phyloP scores from a whole-genome alignment of 2,113 vertebrate species.

The Chrysemys picta region DNA sequence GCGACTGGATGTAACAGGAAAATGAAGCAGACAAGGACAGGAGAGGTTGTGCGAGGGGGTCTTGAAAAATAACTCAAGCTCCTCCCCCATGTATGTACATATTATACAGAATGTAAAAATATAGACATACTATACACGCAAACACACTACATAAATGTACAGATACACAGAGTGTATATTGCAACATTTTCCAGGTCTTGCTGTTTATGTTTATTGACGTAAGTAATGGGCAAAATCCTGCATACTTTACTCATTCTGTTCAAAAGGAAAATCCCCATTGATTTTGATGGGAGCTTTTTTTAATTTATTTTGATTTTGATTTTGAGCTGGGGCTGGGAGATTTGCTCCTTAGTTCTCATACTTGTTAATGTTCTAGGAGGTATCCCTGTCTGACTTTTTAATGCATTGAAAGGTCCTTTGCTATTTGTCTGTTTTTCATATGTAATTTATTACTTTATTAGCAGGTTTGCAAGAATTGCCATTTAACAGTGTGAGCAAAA shows the following conservation, averaged over 20 bases:
- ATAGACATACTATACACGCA: not conserved
- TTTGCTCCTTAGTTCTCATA: not conserved
- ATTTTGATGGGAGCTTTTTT: not conserved
- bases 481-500: not conserved
- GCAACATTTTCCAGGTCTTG: not conserved
- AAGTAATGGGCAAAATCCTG: not conserved
- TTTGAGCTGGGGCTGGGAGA: not conserved
- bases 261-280: not conserved
- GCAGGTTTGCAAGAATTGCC: not conserved
- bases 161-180: not conserved
- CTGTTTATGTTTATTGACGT: not conserved
- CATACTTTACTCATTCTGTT: not conserved
- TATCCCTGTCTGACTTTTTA: not conserved
- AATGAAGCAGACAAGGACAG: not conserved
- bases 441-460: not conserved
- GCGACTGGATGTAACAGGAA: not conserved
- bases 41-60: not conserved
- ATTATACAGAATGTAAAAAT: not conserved
- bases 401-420: not conserved
- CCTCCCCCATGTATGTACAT: not conserved
- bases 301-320: too few relatives aligned
- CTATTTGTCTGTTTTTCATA: not conserved
- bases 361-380: not conserved
- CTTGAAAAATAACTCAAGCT: not conserved
- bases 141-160: fast-evolving